phyloP scores from a whole-genome alignment of 2,113 vertebrate genomes.

The Notechis scutatus region DNA sequence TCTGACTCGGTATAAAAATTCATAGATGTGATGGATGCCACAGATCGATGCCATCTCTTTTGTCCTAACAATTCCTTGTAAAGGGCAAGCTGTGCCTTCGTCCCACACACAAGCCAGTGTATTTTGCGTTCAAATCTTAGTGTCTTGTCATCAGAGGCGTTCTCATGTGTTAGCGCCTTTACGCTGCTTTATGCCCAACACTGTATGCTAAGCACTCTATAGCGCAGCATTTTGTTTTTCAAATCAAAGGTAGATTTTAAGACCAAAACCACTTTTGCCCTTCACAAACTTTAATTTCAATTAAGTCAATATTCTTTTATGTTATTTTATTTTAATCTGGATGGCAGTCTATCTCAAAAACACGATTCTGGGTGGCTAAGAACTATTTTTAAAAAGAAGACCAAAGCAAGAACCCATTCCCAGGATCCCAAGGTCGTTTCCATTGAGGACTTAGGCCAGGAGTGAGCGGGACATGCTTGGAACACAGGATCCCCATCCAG shows the following conservation, averaged over 20 bases:
- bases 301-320: background rate
- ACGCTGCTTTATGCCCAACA: background rate
- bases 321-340: background rate
- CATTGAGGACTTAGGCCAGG: background rate
- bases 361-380: background rate
- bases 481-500: background rate
- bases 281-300: background rate
- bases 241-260: background rate
- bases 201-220: background rate
- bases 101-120: background rate
- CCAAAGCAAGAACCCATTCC: background rate
- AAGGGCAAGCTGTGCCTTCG: background rate
- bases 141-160: background rate
- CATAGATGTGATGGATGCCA: background rate
- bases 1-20: background rate
- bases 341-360: background rate
- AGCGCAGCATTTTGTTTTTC: background rate
- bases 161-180: background rate
- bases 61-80: background rate
- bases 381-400: background rate
- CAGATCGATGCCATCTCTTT: background rate
- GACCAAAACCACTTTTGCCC: background rate
- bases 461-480: background rate
- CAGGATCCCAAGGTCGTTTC: background rate
- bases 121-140: background rate